Percentiles rank a stretch among this genome's conserved stretches.
These are phyloP conservation scores for Neodiprion pinetum DNA, from an alignment of 1,140 invertebrate genomes.

Conservation along the genomic window DNA sequence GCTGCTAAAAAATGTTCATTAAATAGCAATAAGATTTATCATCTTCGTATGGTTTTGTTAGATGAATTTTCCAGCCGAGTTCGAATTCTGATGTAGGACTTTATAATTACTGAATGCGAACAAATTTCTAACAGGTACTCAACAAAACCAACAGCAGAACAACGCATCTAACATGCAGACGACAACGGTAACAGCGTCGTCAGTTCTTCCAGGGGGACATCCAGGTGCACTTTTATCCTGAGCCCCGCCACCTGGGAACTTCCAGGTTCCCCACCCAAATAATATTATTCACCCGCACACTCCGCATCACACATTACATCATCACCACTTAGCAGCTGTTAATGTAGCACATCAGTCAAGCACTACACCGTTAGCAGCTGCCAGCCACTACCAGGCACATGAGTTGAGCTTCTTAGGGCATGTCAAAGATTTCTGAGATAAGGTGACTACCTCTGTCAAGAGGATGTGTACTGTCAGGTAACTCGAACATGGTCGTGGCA, in stretches of 20 bases:
- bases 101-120: not conserved
- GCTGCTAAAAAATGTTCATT: not conserved
- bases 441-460: constrained; percentile 44
- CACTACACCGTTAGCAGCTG: constrained; percentile 44
- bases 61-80: constrained; percentile 4
- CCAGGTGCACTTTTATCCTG: constrained; percentile 59
- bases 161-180: constrained; percentile 57
- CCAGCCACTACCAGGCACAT: constrained; percentile 54
- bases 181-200: constrained; percentile 52
- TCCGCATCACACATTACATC: constrained; percentile 48
- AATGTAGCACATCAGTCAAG: constrained; percentile 54
- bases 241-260: constrained; percentile 63
- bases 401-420: constrained; percentile 58
- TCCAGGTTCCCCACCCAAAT: constrained; percentile 60
- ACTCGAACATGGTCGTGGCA: not conserved
- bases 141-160: constrained; percentile 56
- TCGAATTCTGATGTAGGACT: not conserved
- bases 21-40: not conserved
- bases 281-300: constrained; percentile 56
- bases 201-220: constrained; percentile 57
- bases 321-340: constrained; percentile 50
- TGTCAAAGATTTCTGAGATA: constrained; percentile 60
- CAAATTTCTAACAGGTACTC: constrained; percentile 37
- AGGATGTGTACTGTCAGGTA: constrained; percentile 35
- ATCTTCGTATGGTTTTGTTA: not conserved